Evolutionary conservation across 2,888 invertebrate species (phyloP), one percentile per base, ranked within the genome.

Genomic region (Biston stratarius): DNA sequence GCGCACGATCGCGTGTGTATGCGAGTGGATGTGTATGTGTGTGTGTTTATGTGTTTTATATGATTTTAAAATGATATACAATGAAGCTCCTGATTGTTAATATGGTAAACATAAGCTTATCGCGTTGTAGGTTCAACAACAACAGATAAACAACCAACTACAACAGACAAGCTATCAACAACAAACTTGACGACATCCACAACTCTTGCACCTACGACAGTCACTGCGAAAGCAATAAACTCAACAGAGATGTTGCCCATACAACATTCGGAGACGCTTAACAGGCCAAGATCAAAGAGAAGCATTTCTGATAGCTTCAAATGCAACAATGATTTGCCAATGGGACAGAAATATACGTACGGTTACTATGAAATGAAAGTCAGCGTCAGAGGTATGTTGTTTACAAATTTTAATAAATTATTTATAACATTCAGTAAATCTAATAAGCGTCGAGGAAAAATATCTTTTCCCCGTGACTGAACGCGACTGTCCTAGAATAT

Each of bases 311-410:
- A 84, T 57, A 82, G 82, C 51, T 82, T 83, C n/a, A 81, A 83
- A 15, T 94, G 93, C 61, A 82, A 89, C 47, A 88, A 89, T 47
- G 96, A 95, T n/a, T 91, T 97, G 33, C 94, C 96, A 0, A 93
- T 95, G 47, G 96, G 96, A 81, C 89, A 95, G 3, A 95, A 95
- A 36, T 96, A 96, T 77, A 95, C 95, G 0, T 96, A 96, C 82
- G 98, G 98, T 9, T 96, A 96, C 81, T 98, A 97, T 82, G 91
- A 94, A 47, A 94, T 94, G 66, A 94, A 94, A 59, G 83, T 98
- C 60, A 90, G 94, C 58, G 95, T 96, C 0, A 96, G 96, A 95
- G 96, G 97, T 97, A 83, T 91, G 84, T 56, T 58, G 49, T 66
- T 48, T 24, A 24, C 11, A 11, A 67, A 14, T 57, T 67, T 56